Conservation (phyloP, 92 coral and sea anemone genomes). For the Micromussa lordhowensis region DNA sequence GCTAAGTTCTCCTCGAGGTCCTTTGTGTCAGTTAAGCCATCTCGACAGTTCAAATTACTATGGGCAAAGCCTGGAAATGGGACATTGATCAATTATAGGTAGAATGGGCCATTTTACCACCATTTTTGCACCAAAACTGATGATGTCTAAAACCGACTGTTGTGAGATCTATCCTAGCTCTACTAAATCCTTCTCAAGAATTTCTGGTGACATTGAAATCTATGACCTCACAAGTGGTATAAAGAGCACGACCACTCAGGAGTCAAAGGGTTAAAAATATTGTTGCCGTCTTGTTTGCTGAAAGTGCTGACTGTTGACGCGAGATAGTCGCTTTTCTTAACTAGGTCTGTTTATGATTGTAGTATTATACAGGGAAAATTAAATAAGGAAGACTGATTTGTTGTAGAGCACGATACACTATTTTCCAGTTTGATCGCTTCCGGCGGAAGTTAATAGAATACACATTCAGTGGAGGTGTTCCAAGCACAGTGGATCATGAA, state of each 20-base stretch:
- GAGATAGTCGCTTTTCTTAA: neutral
- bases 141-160: too few relatives aligned
- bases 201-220: too few relatives aligned
- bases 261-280: neutral
- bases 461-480: slow-evolving; percentile 70
- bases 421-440: slow-evolving; percentile 86
- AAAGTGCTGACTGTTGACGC: neutral
- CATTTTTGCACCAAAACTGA: too few relatives aligned
- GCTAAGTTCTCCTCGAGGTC: neutral
- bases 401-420: neutral
- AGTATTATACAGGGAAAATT: neutral
- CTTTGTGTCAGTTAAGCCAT: neutral
- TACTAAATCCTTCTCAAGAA: too few relatives aligned
- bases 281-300: neutral
- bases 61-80: too few relatives aligned
- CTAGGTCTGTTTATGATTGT: neutral
- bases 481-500: slow-evolving; percentile 70
- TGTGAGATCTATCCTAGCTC: too few relatives aligned
- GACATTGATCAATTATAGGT: too few relatives aligned
- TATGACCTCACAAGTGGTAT: too few relatives aligned
- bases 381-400: neutral
- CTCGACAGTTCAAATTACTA: neutral
- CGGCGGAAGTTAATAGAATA: slow-evolving; percentile 78
- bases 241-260: too few relatives aligned
- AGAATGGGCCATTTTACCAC: too few relatives aligned